Evolutionary conservation across 2,888 invertebrate species (phyloP).

Genomic region (Platycnemis pennipes): DNA sequence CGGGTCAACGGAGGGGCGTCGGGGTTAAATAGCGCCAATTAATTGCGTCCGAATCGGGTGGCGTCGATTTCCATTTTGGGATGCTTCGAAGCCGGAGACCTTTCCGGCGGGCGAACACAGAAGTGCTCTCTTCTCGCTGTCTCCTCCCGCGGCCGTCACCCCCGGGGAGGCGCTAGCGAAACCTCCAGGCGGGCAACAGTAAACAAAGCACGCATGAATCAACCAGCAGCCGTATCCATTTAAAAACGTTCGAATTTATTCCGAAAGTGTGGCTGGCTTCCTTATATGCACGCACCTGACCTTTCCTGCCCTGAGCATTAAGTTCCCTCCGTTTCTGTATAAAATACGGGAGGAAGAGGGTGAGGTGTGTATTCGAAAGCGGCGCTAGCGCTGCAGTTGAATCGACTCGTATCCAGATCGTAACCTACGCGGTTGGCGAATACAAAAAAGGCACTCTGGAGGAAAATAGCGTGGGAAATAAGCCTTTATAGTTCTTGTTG

Average conservation of each 20-base stretch:
- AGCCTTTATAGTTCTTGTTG: neutral
- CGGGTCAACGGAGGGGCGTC: neutral
- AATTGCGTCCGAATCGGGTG: neutral
- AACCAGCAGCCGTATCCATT: neutral
- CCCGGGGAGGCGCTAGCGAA: neutral
- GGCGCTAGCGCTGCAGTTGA: neutral
- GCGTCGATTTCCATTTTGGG: neutral
- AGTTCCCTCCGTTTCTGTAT: neutral
- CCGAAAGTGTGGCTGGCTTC: neutral
- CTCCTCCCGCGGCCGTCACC: neutral
- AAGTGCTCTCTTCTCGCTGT: neutral
- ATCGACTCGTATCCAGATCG: neutral
- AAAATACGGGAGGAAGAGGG: neutral
- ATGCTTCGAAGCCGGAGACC: neutral
- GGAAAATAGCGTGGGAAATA: neutral
- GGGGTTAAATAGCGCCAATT: neutral
- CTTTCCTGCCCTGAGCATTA: neutral
- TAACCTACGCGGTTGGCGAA: neutral
- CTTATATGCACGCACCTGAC: neutral
- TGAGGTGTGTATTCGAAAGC: neutral
- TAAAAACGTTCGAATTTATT: neutral
- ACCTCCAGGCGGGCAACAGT: neutral
- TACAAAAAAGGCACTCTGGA: neutral
- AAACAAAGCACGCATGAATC: neutral
- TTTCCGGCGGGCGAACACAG: neutral